Base-by-base conservation (phyloP, 2,888 invertebrate species). In the Teleogryllus oceanicus region DNA sequence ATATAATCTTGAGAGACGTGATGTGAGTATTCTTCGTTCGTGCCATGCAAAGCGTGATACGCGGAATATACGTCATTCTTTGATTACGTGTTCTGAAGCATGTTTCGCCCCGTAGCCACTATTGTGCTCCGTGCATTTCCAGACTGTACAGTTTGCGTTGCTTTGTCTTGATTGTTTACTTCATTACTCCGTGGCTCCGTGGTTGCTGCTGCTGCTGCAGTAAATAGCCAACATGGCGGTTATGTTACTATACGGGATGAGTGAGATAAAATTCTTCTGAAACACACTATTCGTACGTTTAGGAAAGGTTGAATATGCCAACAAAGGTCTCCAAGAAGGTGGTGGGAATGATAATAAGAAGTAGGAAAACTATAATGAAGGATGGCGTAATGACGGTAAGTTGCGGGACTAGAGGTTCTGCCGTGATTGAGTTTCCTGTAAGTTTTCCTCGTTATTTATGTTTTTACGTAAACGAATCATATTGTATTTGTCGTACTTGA, bases 261-360 rank as follows among this genome's bases (percentile, higher is more conserved):
- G 75, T 75, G 75, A 24, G 75, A 75, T 62, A 62, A 62, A 62
- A 62, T 62, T 62, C 62, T 62, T 62, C 62, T 62, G 62, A 62
- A 62, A 62, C 62, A 62, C 62, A n/a, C n/a, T 18, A 16, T 16
- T 62, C n/a, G 62, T 62, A 62, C 62, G 16, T 62, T 62, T 62
- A 62, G 62, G 62, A 62, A 62, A n/a, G 49, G 77, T 49, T 49
- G 80, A 82, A 79, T 81, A 88, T 88, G 91, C 92, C 93, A 87
- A 91, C 91, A 87, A 93, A 93, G 89, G 91, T 92, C 85, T 93
- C 93, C 85, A 95, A 94, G 89, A 93, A 94, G 87, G 92, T 93
- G 89, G 93, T 94, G 88, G 94, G 94, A 88, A 94, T 95, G 92
- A 94, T 94, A 87, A 93, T 94, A 89, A 91, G 94, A 87, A 94